Percentiles rank a stretch among this genome's conserved stretches.
These are phyloP conservation scores for Ophioderma brevispina DNA, from an alignment of 35 echinoderm and acorn worm genomes.

Conservation along the genomic window DNA sequence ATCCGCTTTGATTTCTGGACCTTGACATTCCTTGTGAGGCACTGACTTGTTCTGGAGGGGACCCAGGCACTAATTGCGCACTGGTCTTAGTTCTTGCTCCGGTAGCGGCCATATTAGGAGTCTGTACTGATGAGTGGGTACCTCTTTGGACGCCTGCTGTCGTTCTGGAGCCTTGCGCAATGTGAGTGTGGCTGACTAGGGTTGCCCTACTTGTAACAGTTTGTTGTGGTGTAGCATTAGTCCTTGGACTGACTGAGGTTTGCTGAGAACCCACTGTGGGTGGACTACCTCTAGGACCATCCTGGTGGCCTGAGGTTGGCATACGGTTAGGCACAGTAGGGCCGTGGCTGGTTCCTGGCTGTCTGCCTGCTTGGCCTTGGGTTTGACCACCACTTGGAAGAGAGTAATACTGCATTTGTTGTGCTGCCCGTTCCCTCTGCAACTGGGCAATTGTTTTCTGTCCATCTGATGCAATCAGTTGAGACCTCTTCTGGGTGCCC, in stretches of 20 bases:
- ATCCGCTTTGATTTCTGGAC: not conserved
- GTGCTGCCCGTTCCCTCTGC: slow-evolving; percentile 66
- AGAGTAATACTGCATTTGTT: slow-evolving; percentile 46
- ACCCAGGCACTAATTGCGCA: slow-evolving; percentile 32
- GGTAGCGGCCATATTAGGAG: not conserved
- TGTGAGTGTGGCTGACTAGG: not conserved
- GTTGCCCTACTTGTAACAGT: not conserved
- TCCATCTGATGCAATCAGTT: slow-evolving; percentile 21
- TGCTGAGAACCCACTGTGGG: slow-evolving; percentile 38
- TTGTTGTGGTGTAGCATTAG: not conserved
- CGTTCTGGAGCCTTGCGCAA: not conserved
- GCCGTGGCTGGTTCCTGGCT: not conserved
- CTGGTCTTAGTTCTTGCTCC: slow-evolving; percentile 4
- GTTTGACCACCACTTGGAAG: slow-evolving; percentile 11
- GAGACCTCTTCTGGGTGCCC: not conserved
- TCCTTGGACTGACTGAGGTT: not conserved
- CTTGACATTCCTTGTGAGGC: not conserved
- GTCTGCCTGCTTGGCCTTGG: slow-evolving; percentile 14
- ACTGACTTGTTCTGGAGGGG: slow-evolving; percentile 30
- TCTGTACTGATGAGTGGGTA: not conserved
- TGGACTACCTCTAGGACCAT: slow-evolving; percentile 30
- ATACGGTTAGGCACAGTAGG: slow-evolving; percentile 21
- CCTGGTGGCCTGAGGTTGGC: not conserved
- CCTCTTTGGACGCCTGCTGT: not conserved
- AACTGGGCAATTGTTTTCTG: slow-evolving; percentile 91